A percentile compares a stretch with the other conserved stretches of the same genome.
Conservation (phyloP, 35 echinoderm and acorn worm species). For the Ophiothrix spiculata region DNA sequence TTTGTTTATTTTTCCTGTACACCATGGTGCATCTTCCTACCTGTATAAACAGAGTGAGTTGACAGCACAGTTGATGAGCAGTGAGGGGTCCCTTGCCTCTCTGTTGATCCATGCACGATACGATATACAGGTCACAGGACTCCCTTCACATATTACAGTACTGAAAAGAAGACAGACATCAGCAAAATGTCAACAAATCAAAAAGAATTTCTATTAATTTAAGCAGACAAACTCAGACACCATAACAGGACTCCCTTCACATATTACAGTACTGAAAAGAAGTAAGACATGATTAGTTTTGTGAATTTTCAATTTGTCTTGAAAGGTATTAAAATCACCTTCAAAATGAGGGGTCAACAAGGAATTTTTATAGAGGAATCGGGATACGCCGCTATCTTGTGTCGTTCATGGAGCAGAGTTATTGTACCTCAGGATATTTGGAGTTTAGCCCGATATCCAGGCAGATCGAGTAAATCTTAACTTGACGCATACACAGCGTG, state of each 20-base stretch:
- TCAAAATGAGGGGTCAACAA: no score
- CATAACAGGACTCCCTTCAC: slow-evolving; percentile 77
- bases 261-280: slow-evolving; percentile 55
- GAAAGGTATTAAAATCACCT: no score
- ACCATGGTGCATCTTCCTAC: slow-evolving; percentile 44
- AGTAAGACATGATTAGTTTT: background rate
- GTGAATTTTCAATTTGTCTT: background rate
- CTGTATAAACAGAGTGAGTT: slow-evolving; percentile 94
- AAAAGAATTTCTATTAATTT: no score
- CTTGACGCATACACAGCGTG: no score
- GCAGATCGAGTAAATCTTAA: background rate
- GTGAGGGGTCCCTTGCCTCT: slow-evolving; percentile 81
- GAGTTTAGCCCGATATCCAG: background rate
- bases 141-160: slow-evolving; percentile 76
- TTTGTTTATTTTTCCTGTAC: no score
- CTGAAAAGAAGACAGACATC: slow-evolving; percentile 22
- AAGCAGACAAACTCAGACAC: slow-evolving; percentile 4
- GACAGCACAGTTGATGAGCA: slow-evolving; percentile 90
- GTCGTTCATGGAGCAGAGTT: no score
- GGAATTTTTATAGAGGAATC: no score
- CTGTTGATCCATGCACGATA: slow-evolving; percentile 84
- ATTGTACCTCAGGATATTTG: no score
- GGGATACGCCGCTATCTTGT: no score
- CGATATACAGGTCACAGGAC: slow-evolving; percentile 76
- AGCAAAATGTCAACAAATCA: background rate